Evolutionary conservation across 2,113 vertebrate species (phyloP), one percentile per base, ranked within the genome.

Genomic region (Daphoenositta chrysoptera): DNA sequence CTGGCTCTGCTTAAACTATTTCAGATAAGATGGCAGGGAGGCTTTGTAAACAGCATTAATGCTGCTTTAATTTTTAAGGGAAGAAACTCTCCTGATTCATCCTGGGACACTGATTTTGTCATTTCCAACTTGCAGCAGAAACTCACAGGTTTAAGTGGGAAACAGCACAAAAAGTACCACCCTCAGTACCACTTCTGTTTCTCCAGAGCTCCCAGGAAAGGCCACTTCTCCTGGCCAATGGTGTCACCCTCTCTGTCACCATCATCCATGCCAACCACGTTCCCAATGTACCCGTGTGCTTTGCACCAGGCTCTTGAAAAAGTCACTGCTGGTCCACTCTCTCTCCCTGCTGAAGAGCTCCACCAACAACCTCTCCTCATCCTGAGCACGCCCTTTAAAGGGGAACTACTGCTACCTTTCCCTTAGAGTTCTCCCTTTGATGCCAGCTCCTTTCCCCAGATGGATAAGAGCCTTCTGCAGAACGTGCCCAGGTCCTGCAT

Each of bases 251-350:
- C 56, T 28, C 7, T 27, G 1, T 20, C 61, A 31, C 4, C 4
- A 30, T 22, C 50, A 23, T 4, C 14, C n/a, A 50, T 28, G 8
- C 15, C 10, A 2, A 9, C 21, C 1, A 0, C 6, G 10, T 9
- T 48, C 26, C 66, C 47, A 33, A 1, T 0, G 0, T 6, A 31
- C 8, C 30, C 0, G 0, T 3, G 19, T 17, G 56, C 37, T 83
- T 30, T 18, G 13, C 3, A 11, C 39, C 30, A 45, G 33, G 7
- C 10, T 76, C 66, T 13, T 6, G 1, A 19, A 35, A 66, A 40
- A 13, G 20, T 19, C 60, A 8, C 9, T 35, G 37, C 47, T 45
- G 42, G 9, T 28, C 39, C 24, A 11, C 18, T 9, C 20, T 23
- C 17, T 47, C 11, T 63, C 70, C 37, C 15, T n/a, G 35, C 44